Conservation (phyloP, 2,797 vertebrate genomes). For the Caiman crocodilus region DNA sequence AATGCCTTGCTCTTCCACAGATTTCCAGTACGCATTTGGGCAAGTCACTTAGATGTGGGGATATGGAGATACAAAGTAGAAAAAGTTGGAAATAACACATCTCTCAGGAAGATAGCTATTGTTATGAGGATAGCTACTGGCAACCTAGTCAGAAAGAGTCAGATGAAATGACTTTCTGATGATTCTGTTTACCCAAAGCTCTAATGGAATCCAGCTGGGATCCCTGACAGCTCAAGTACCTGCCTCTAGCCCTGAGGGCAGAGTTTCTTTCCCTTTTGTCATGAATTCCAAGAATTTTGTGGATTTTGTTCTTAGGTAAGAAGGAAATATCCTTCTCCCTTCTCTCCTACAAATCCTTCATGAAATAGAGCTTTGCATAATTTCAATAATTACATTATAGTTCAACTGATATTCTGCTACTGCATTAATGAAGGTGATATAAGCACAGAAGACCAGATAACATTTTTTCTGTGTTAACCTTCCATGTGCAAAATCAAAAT, state of each 20-base stretch:
- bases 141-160: no score
- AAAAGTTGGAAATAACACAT: no score
- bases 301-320: background rate
- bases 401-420: background rate
- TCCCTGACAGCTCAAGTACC: background rate
- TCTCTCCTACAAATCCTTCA: background rate
- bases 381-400: no score
- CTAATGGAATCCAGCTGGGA: background rate
- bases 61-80: no score
- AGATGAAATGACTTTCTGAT: no score
- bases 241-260: background rate
- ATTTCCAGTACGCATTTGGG: no score
- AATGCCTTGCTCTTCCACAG: no score
- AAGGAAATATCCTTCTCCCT: no score
- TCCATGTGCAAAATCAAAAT: accelerated
- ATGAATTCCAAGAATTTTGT: background rate
- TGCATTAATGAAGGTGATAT: accelerated
- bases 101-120: no score
- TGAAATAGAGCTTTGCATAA: background rate
- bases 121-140: no score
- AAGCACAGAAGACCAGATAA: background rate
- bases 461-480: background rate
- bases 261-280: background rate
- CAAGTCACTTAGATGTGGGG: background rate
- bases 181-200: background rate